Base-by-base conservation (phyloP, 2,797 vertebrate genomes). In the Chelon labrosus region DNA sequence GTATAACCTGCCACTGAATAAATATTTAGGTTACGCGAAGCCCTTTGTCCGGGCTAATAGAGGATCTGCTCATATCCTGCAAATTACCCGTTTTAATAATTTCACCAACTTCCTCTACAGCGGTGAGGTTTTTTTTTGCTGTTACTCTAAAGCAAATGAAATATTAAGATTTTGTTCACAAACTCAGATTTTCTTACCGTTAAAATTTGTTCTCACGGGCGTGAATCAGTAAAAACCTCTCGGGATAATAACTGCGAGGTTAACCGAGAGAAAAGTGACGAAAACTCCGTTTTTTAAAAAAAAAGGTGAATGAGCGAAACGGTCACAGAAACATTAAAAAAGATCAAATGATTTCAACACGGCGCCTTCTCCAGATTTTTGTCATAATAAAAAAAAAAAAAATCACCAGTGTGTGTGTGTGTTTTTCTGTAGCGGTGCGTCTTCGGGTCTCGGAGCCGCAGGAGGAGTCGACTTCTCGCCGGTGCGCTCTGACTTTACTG, bases 161-260 rank as follows among this genome's bases (percentile, higher is more conserved):
- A 44, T 14, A 6, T 10, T 39, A 49, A 2, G 0, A 1, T 51
- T 54, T 64, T 0, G 9, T 31, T 19, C 37, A 63, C 5, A 17
- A 53, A 54, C 22, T 46, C n/a, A 35, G 47, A 39, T 67, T 58
- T 10, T n/a, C 93, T 93, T 93, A 95, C 93, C 93, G 88, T 90
- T 27, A 11, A 56, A 79, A 80, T 58, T 51, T 60, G 47, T 46
- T 53, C 10, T 31, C 68, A 41, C 61, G 64, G 13, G 70, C 22
- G 62, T 70, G 59, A 64, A 70, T 78, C 82, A 47, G 39, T 57
- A 80, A 54, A 73, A 83, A 58, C 58, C 75, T 84, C 84, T 58
- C 8, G 71, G 71, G 80, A 81, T 60, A 63, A 80, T 17, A 80
- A 75, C 14, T n/a, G 65, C 44, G 55, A 31, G 65, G 64, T 65